Evolutionary conservation across 2,888 invertebrate species (phyloP), one percentile per base, ranked within the genome.

Genomic region (Drosophila mettleri): DNA sequence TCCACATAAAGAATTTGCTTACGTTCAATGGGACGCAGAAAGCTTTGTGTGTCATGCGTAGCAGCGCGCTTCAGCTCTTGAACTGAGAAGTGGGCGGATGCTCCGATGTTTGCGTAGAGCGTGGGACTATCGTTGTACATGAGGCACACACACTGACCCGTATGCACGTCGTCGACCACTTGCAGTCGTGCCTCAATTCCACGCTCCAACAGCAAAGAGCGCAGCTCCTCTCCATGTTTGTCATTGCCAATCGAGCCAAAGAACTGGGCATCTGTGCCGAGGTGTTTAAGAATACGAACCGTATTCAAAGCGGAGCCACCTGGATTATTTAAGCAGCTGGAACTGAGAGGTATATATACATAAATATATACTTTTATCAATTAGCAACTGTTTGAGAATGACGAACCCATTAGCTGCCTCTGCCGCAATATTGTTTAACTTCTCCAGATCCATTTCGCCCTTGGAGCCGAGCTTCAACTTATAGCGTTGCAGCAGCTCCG

Each of bases 161-260:
- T 94, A 22, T 92, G 90, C 36, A 90, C 74, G 29, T 90, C 78
- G 24, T 90, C 82, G 31, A 91, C 72, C 3, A 74, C 83, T 77
- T 92, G 90, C 46, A 92, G 67, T 90, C 91, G 90, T 10, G 93
- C 90, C 57, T 91, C 86, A 27, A 94, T 93, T 29, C 92, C 93
- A 16, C 89, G 89, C 33, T 90, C 86, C 48, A 90, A 78, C 16
- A 94, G 81, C 29, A 93, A 84, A 8, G 89, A 74, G 61, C 89
- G 90, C 45, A 94, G 80, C 51, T 90, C 84, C 64, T 89, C 85
- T 2, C 93, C 93, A 46, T 91, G 90, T 48, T 91, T 82, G 77
- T 94, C 94, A 38, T 91, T 88, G 1, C 94, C 94, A 33, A 94
- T 91, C 10, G 93, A 92, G 2, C 94, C 94, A 74, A 93, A 93